Conservation (phyloP, 2,797 vertebrate species). For the Parotocinclus haroldoi region DNA sequence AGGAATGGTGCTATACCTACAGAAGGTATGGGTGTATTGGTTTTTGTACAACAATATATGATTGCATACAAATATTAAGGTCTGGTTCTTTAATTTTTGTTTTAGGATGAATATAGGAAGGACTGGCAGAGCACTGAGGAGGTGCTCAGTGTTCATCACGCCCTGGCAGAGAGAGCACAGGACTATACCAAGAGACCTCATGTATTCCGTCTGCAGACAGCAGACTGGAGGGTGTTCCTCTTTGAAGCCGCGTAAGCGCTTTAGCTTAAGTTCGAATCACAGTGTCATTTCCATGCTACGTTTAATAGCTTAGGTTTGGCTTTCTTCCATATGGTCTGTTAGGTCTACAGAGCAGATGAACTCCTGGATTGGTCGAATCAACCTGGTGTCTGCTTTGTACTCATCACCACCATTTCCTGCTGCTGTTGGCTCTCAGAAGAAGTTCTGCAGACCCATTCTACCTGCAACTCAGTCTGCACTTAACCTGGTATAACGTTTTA, state of each 20-base stretch:
- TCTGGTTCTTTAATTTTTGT: not conserved
- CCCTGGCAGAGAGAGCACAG: slow-evolving; percentile 76
- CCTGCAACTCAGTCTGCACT: slow-evolving; percentile 70
- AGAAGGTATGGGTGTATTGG: slow-evolving; percentile 72
- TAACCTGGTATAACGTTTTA: slow-evolving; percentile 57
- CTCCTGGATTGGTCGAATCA: slow-evolving; percentile 89
- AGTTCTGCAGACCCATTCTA: slow-evolving; percentile 83
- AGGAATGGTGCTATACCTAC: slow-evolving; percentile 86
- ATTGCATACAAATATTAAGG: not conserved
- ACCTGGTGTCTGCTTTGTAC: slow-evolving; percentile 82
- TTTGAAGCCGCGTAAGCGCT: slow-evolving; percentile 71
- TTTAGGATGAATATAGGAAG: slow-evolving; percentile 68
- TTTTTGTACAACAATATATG: no score
- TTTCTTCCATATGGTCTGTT: not conserved
- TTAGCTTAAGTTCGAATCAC: not conserved
- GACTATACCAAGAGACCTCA: slow-evolving; percentile 87
- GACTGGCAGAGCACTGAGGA: slow-evolving; percentile 73
- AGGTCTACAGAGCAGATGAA: slow-evolving; percentile 81
- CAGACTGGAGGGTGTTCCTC: slow-evolving; percentile 84
- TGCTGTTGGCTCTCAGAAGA: slow-evolving; percentile 84
- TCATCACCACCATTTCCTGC: slow-evolving; percentile 88
- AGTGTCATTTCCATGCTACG: not conserved
- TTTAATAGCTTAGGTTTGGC: not conserved
- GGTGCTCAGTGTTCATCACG: slow-evolving; percentile 86
- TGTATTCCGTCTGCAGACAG: slow-evolving; percentile 88